Percentiles rank a stretch among this genome's conserved stretches.
phyloP scores from a whole-genome alignment of 2,113 vertebrate genomes.

The Lophius piscatorius region DNA sequence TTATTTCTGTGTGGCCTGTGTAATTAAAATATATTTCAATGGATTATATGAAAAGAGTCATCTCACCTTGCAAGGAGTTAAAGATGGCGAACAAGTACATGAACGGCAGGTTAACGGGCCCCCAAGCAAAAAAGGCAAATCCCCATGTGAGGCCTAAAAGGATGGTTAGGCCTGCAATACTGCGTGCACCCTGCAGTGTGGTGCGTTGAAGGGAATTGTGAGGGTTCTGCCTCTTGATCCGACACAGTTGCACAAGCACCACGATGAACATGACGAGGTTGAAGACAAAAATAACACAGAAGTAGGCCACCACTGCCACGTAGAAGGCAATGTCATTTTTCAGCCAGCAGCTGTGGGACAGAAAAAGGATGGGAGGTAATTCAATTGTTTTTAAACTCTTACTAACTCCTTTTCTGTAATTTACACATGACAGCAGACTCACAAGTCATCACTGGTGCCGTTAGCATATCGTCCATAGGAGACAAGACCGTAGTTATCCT shows the following conservation, averaged over 20 bases:
- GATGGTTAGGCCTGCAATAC: constrained; percentile 88
- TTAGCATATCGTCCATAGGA: constrained; percentile 84
- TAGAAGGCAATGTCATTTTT: constrained; percentile 90
- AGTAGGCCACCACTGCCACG: constrained; percentile 92
- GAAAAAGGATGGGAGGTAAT: constrained; percentile 30
- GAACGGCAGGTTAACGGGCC: constrained; percentile 86
- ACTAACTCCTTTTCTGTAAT: neutral
- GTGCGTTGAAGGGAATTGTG: constrained; percentile 86
- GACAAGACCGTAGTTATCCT: constrained; percentile 86
- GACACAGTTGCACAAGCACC: constrained; percentile 92
- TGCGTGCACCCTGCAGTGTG: constrained; percentile 87
- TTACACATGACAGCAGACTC: constrained; percentile 68
- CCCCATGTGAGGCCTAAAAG: constrained; percentile 96
- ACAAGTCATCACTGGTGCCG: constrained; percentile 86
- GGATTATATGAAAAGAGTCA: neutral
- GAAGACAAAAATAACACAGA: constrained; percentile 89
- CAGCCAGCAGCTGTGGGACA: constrained; percentile 91
- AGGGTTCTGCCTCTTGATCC: constrained; percentile 92
- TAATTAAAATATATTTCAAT: neutral
- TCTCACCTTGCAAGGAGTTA: constrained; percentile 93
- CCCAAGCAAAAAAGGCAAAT: constrained; percentile 95
- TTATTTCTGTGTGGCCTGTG: neutral
- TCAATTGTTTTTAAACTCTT: neutral
- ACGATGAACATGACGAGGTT: constrained; percentile 93
- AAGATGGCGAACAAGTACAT: constrained; percentile 96